A percentile compares a stretch with the other conserved stretches of the same genome.
Conservation (phyloP, 2,797 vertebrate species). For the Scarus forsteni region DNA sequence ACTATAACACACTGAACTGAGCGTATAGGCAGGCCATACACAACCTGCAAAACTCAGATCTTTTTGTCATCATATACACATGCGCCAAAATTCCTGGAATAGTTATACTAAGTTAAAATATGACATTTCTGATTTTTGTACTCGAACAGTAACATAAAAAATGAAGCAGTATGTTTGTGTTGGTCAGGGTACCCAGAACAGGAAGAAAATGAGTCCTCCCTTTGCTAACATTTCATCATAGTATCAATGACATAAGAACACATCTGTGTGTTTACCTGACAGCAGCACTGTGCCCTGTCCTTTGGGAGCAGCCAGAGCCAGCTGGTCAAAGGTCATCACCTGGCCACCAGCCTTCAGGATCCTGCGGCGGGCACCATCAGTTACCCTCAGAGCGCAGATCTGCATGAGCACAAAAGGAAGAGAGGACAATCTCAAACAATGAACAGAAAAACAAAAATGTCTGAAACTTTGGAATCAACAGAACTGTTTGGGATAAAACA, state of each 20-base stretch:
- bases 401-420: conserved; percentile 20
- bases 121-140: background rate
- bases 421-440: background rate
- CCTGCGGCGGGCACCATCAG: conserved; percentile 87
- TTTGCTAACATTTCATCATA: background rate
- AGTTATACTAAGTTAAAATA: too few species aligned
- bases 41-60: too few species aligned
- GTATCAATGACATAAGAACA: background rate
- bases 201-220: background rate
- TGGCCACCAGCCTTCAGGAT: conserved; percentile 92
- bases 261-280: conserved; percentile 83
- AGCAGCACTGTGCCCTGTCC: conserved; percentile 92
- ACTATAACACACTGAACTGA: background rate
- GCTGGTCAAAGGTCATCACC: conserved; percentile 94
- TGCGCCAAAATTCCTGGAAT: too few species aligned
- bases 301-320: conserved; percentile 91
- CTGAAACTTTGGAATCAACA: background rate
- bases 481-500: too few species aligned
- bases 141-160: background rate
- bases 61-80: too few species aligned
- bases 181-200: background rate
- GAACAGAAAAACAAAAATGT: too few species aligned
- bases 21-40: too few species aligned
- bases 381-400: conserved; percentile 91
- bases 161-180: too few species aligned